Percentiles rank a stretch among this genome's conserved stretches.
Conservation (phyloP, 1,140 invertebrate genomes). For the Drosophila simulans region DNA sequence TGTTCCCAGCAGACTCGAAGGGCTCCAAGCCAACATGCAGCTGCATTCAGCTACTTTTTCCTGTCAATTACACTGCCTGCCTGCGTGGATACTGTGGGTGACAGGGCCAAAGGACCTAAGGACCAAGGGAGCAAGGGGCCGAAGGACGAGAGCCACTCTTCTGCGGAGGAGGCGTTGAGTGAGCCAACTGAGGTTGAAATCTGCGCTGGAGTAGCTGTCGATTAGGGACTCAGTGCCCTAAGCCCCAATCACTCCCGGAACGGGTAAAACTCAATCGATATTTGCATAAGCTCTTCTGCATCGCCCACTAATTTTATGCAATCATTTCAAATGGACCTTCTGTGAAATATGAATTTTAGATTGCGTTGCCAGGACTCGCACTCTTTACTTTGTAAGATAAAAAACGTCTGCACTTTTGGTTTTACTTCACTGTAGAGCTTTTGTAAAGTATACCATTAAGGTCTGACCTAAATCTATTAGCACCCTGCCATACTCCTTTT, state of each 20-base stretch:
- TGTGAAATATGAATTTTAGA: background rate
- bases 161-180: slow-evolving; percentile 23
- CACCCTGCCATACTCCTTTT: too few species aligned
- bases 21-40: slow-evolving; percentile 1
- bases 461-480: too few species aligned
- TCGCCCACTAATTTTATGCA: background rate
- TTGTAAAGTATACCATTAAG: too few species aligned
- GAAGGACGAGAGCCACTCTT: background rate
- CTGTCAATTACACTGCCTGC: slow-evolving; percentile 46
- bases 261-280: slow-evolving; percentile 3
- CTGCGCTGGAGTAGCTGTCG: slow-evolving; percentile 37
- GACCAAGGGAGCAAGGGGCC: background rate
- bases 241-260: slow-evolving; percentile 14
- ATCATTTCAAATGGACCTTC: background rate
- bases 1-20: slow-evolving; percentile 16
- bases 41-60: slow-evolving; percentile 47
- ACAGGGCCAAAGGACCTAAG: slow-evolving; percentile 13
- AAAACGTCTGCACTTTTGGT: too few species aligned
- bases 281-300: slow-evolving; percentile 4
- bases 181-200: slow-evolving; percentile 35
- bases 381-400: too few species aligned
- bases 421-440: too few species aligned
- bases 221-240: slow-evolving; percentile 18
- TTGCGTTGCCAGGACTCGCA: background rate
- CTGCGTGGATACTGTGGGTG: slow-evolving; percentile 28